A percentile compares a stretch with the other conserved stretches of the same genome.
Evolutionary conservation across 2,888 invertebrate species (phyloP).

Genomic region (Gymnosoma rotundatum): DNA sequence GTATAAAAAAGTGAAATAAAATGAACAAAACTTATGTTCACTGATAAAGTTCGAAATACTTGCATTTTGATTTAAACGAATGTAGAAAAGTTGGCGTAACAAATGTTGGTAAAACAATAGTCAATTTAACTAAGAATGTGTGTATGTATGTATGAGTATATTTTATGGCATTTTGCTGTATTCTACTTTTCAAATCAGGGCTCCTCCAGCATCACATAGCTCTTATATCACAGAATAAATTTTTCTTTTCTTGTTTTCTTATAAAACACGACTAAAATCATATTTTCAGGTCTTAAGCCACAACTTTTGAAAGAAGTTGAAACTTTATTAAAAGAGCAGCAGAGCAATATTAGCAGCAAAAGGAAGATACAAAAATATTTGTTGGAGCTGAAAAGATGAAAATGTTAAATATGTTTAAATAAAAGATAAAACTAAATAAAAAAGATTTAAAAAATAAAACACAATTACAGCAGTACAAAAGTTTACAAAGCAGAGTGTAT

Average conservation of each 20-base stretch:
- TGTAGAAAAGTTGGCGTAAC: conserved; percentile 66
- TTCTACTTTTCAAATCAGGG: conserved; percentile 21
- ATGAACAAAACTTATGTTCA: conserved; percentile 56
- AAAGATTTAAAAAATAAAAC: neutral
- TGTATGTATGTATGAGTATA: neutral
- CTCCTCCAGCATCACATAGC: conserved; percentile 4
- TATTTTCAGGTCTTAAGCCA: conserved; percentile 29
- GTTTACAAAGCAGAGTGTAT: conserved; percentile 48
- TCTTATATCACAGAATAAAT: conserved; percentile 34
- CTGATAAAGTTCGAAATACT: conserved; percentile 64
- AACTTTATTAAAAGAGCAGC: conserved; percentile 35
- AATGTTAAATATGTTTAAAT: conserved; percentile 16
- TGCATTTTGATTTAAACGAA: conserved; percentile 70
- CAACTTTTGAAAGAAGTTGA: conserved; percentile 58
- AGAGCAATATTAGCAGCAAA: neutral
- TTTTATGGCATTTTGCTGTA: conserved; percentile 36
- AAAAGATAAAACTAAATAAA: conserved; percentile 41
- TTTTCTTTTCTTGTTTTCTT: neutral
- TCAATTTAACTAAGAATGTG: conserved; percentile 53
- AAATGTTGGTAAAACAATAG: conserved; percentile 69
- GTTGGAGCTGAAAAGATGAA: conserved; percentile 34
- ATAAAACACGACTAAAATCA: conserved; percentile 20
- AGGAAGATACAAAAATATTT: conserved; percentile 1
- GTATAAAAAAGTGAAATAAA: conserved; percentile 19
- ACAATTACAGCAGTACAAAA: conserved; percentile 12